Conservation (phyloP, 2,797 vertebrate genomes). For the Poecile montanus region DNA sequence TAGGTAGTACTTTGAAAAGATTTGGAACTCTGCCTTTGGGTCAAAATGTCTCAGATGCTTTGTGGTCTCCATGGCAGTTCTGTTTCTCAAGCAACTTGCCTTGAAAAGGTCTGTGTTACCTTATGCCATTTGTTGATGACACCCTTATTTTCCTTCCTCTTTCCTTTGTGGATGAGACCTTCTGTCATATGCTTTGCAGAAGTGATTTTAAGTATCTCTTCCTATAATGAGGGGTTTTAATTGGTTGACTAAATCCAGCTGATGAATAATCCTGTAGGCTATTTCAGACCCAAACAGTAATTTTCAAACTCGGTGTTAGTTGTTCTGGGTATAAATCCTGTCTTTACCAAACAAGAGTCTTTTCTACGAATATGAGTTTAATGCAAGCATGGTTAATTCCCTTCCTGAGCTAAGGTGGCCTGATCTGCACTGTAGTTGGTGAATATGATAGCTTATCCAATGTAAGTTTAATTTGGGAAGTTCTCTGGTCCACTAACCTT, state of each 20-base stretch:
- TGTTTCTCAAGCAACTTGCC: slow-evolving; percentile 65
- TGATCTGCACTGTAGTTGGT: background rate
- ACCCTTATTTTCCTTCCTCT: slow-evolving; percentile 30
- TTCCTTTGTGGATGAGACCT: background rate
- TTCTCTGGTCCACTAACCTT: background rate
- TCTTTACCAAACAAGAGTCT: background rate
- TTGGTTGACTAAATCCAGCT: background rate
- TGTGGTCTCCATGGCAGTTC: slow-evolving; percentile 66
- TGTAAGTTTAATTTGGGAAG: background rate
- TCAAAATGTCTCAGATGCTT: slow-evolving; percentile 70
- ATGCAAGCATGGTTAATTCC: background rate
- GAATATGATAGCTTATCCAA: background rate
- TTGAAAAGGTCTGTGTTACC: slow-evolving; percentile 61
- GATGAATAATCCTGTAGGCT: background rate
- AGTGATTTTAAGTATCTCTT: slow-evolving; percentile 4
- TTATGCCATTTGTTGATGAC: slow-evolving; percentile 42
- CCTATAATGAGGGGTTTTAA: background rate
- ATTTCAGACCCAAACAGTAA: background rate
- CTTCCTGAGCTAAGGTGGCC: background rate
- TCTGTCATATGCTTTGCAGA: background rate
- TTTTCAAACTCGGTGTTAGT: background rate
- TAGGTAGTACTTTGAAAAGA: slow-evolving; percentile 65
- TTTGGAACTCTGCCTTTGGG: slow-evolving; percentile 62
- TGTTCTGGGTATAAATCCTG: background rate
- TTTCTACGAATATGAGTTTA: background rate